Conservation (phyloP, 2,888 invertebrate genomes). For the Zygogramma bicolorata region DNA sequence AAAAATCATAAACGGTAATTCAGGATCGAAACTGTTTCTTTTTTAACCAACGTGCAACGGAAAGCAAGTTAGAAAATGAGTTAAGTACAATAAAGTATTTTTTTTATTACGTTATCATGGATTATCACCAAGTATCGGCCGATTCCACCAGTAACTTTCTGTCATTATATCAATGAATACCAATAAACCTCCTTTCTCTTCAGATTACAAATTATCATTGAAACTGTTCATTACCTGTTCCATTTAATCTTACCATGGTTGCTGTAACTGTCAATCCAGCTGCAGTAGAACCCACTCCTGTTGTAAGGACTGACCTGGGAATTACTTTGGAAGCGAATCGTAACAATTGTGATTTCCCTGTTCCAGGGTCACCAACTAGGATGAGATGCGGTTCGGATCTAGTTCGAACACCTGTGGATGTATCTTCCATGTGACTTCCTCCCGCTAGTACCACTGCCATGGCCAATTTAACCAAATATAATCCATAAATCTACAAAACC, state of each 20-base stretch:
- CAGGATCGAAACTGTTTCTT: too few species aligned
- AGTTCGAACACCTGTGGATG: constrained; percentile 59
- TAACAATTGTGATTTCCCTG: constrained; percentile 86
- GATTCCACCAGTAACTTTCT: too few species aligned
- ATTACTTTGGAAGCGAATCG: constrained; percentile 76
- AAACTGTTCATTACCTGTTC: too few species aligned
- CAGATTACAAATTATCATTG: too few species aligned
- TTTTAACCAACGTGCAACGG: too few species aligned
- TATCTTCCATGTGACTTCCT: constrained; percentile 69
- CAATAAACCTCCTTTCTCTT: too few species aligned
- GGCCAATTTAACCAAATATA: constrained; percentile 89
- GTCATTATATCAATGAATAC: too few species aligned
- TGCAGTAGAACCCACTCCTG: constrained; percentile 86
- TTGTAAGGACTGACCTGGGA: constrained; percentile 84
- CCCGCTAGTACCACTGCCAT: constrained; percentile 76
- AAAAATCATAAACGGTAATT: too few species aligned
- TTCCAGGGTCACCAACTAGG: constrained; percentile 90
- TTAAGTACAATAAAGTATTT: too few species aligned
- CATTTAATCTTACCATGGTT: constrained; percentile 73
- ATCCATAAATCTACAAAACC: constrained; percentile 81
- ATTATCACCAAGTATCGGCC: too few species aligned
- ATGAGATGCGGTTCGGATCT: constrained; percentile 88
- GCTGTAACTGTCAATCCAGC: constrained; percentile 93
- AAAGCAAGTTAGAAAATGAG: too few species aligned
- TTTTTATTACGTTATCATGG: too few species aligned